A percentile compares a stretch with the other conserved stretches of the same genome.
These are phyloP conservation scores for Calliphora vicina DNA, from an alignment of 1,140 invertebrate species.

Conservation along the genomic window DNA sequence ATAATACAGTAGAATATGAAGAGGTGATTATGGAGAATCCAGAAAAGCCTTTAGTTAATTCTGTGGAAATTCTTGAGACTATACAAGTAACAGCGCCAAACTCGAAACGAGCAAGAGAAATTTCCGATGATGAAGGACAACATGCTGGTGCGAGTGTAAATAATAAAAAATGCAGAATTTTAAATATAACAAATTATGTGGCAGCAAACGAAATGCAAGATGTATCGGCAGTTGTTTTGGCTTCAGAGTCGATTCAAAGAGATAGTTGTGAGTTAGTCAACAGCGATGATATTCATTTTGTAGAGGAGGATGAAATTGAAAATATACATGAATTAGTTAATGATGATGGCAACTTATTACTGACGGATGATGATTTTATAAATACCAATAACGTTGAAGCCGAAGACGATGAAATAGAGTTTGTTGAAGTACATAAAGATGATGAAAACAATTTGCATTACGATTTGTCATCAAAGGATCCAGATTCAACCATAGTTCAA, in stretches of 20 bases:
- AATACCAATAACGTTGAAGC: not conserved
- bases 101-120: not conserved
- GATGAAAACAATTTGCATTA: not conserved
- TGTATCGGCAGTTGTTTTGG: not conserved
- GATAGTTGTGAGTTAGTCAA: not conserved
- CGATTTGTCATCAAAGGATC: not conserved
- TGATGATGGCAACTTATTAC: not conserved
- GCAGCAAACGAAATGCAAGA: not conserved
- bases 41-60: not conserved
- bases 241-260: too few relatives aligned
- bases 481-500: not conserved
- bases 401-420: not conserved
- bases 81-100: not conserved
- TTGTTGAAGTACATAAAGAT: not conserved
- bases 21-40: not conserved
- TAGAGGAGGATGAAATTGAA: not conserved
- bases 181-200: not conserved
- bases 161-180: not conserved
- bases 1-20: too few relatives aligned
- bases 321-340: not conserved
- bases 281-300: not conserved
- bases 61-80: not conserved
- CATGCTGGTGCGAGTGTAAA: not conserved
- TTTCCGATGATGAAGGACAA: not conserved
- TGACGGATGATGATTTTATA: not conserved